These are phyloP conservation scores for Cantharis rustica DNA, from an alignment of 2,888 invertebrate genomes.

Conservation along the genomic window DNA sequence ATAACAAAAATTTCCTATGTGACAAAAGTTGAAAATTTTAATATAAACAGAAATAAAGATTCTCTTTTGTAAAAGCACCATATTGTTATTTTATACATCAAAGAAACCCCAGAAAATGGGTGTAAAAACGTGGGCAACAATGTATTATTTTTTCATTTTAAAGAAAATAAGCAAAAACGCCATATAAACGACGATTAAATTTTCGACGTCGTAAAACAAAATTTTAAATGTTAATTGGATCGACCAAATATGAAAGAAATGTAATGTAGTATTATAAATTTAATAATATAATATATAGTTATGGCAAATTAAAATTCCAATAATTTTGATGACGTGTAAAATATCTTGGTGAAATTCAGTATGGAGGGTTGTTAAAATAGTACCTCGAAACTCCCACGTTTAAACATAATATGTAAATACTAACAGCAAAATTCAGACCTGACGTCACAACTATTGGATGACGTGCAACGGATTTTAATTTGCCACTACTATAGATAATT, in stretches of 20 bases:
- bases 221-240: neutral
- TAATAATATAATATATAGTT: no score
- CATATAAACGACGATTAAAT: neutral
- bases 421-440: no score
- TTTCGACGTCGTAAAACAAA: neutral
- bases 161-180: neutral
- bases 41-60: neutral
- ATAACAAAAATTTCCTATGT: neutral
- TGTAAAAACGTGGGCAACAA: conserved; percentile 3
- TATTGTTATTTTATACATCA: conserved; percentile 9
- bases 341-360: no score
- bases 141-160: neutral
- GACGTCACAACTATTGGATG: no score
- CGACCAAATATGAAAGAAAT: neutral
- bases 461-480: no score
- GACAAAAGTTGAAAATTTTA: neutral
- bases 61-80: conserved; percentile 3
- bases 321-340: no score
- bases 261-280: no score
- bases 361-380: no score
- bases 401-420: no score
- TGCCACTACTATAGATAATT: no score
- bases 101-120: conserved; percentile 16
- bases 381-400: no score
- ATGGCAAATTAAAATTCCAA: no score